Evolutionary conservation across 2,888 invertebrate species (phyloP), one percentile per base, ranked within the genome.

Genomic region (Agonopterix alstromeriana): DNA sequence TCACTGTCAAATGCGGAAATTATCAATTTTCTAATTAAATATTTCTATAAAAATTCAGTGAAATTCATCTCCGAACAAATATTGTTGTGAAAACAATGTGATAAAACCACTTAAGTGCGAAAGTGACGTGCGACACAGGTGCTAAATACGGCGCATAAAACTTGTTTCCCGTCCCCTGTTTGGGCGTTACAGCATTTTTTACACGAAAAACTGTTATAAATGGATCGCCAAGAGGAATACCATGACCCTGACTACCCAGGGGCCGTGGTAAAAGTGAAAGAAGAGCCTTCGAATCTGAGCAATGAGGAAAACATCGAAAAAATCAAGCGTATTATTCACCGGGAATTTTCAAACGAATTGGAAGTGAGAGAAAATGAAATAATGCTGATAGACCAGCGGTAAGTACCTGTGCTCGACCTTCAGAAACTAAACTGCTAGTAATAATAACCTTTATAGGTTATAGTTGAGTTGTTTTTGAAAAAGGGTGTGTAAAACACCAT

Each of bases 261-360:
- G 49, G 65, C 59, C 5, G 57, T 72, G 8, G 60, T 63, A 17
- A 59, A 61, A 46, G 64, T 70, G 2, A 74, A 75, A 50, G 75
- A 77, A 50, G 77, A 78, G 51, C 58, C 66, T 0, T 60, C 57
- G 43, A 65, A 51, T 36, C 36, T 67, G 12, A 57, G 74, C 0
- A 81, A 83, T 47, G 90, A 89, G 45, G 81, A 84, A 58, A 82
- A 83, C 70, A 63, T 79, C 36, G 72, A 77, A 14, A 91, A 87
- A 73, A 90, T 93, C 52, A 85, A 89, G 56, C 79, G 86, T 27
- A 93, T 95, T 47, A 90, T 96, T 35, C 90, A 91, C 57, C 89
- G 89, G 50, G 94, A 96, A 77, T 95, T 96, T 80, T 85, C 91
- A 43, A 90, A 89, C 45, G 96, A 96, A 73, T 82, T 95, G 9